Conservation (phyloP, 2,888 invertebrate genomes). For the Agrotis exclamationis region DNA sequence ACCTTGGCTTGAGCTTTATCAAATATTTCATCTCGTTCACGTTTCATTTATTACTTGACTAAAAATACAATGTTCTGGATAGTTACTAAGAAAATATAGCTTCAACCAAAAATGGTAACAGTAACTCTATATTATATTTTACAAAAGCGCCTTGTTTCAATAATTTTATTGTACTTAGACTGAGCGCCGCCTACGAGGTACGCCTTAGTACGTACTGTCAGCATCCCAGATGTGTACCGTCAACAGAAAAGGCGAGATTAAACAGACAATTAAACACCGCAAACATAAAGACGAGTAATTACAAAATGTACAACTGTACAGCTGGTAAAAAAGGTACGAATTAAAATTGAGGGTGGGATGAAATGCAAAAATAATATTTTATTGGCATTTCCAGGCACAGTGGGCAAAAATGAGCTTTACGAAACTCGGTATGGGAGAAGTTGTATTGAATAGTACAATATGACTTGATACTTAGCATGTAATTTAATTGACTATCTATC, state of each 20-base stretch:
- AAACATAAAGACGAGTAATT: constrained; percentile 37
- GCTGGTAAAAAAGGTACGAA: constrained; percentile 25
- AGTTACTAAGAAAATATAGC: not conserved
- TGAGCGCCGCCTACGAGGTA: constrained; percentile 68
- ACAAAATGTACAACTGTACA: constrained; percentile 36
- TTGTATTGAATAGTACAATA: not conserved
- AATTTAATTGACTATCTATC: too few species aligned
- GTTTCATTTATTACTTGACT: too few species aligned
- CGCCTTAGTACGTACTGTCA: constrained; percentile 48
- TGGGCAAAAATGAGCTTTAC: not conserved
- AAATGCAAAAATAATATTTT: constrained; percentile 11
- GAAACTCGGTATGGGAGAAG: not conserved
- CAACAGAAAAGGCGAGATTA: constrained; percentile 33
- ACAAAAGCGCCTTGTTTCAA: constrained; percentile 71
- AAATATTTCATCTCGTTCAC: too few species aligned
- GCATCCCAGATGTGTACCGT: constrained; percentile 36
- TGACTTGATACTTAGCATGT: too few species aligned
- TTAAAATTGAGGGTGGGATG: constrained; percentile 4
- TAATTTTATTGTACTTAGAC: constrained; percentile 80
- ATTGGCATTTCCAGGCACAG: not conserved
- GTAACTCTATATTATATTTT: constrained; percentile 65
- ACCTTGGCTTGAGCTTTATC: too few species aligned
- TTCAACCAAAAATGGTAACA: constrained; percentile 53
- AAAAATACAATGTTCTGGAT: too few species aligned
- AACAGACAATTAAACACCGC: constrained; percentile 23